phyloP scores from a whole-genome alignment of 2,113 vertebrate genomes.

The Myotis davidii region DNA sequence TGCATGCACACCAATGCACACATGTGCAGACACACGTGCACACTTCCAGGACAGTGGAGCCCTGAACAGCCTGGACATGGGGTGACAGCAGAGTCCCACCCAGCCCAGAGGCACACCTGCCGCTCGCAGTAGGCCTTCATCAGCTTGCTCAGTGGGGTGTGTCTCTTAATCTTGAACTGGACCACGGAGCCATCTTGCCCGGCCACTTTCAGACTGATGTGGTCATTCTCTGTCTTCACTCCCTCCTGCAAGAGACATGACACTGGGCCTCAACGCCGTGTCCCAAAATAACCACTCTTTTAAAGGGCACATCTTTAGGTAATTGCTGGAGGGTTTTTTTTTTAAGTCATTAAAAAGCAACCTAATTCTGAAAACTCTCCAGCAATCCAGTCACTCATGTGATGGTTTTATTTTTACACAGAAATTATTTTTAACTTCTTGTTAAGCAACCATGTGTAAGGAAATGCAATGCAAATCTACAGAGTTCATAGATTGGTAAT shows the following conservation, averaged over 20 bases:
- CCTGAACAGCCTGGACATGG: background rate
- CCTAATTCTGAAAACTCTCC: background rate
- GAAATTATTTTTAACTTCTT: background rate
- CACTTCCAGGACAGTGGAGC: background rate
- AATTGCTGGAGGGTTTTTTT: background rate
- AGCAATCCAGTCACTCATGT: background rate
- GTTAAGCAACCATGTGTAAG: background rate
- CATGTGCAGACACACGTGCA: too few species aligned
- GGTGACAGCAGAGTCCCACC: background rate
- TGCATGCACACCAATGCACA: background rate
- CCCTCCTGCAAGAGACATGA: constrained; percentile 85
- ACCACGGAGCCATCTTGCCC: constrained; percentile 95
- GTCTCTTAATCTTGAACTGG: constrained; percentile 97
- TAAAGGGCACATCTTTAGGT: background rate
- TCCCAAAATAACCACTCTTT: accelerated
- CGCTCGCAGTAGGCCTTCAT: constrained; percentile 98
- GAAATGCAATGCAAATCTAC: background rate
- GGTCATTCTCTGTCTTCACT: constrained; percentile 95
- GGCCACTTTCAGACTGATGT: constrained; percentile 96
- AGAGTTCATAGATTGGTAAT: background rate
- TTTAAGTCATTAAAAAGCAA: background rate
- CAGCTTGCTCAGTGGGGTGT: constrained; percentile 94
- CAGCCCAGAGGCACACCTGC: constrained; percentile 86
- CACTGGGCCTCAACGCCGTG: accelerated
- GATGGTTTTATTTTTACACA: background rate